Percentiles rank a stretch among this genome's conserved stretches.
phyloP scores from a whole-genome alignment of 2,113 vertebrate species.

The Dasyornis broadbenti region DNA sequence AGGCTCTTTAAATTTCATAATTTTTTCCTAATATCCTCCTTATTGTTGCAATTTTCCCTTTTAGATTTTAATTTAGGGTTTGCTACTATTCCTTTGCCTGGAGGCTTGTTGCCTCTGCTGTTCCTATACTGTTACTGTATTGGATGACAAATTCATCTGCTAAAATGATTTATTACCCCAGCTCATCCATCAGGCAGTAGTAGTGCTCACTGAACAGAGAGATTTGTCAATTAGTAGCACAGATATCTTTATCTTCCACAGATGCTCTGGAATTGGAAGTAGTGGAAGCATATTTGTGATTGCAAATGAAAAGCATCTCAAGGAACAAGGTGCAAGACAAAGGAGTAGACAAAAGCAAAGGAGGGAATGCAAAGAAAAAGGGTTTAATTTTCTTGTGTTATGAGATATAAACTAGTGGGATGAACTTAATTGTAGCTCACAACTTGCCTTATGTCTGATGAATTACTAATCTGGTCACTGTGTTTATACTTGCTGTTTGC shows the following conservation, averaged over 20 bases:
- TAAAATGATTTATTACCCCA: slow-evolving; percentile 64
- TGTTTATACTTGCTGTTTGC: not conserved
- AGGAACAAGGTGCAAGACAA: not conserved
- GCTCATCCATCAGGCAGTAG: not conserved
- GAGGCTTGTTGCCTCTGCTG: slow-evolving; percentile 17
- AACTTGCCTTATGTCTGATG: not conserved
- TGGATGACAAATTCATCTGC: slow-evolving; percentile 60
- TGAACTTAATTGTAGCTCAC: not conserved
- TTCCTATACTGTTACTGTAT: slow-evolving; percentile 15
- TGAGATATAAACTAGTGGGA: not conserved
- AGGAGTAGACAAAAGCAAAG: not conserved
- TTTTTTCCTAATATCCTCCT: slow-evolving; percentile 4
- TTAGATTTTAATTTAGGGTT: slow-evolving; percentile 36
- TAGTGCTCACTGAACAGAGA: slow-evolving; percentile 28
- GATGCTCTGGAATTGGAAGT: not conserved
- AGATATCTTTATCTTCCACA: slow-evolving; percentile 28
- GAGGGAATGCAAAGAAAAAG: not conserved
- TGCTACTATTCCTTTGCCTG: slow-evolving; percentile 14
- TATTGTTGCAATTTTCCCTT: slow-evolving; percentile 10
- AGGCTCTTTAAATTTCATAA: not conserved
- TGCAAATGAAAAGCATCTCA: not conserved
- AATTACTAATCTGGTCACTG: not conserved
- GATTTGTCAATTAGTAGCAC: slow-evolving; percentile 38
- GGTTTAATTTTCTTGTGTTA: not conserved
- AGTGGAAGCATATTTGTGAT: not conserved